Percentiles rank a stretch among this genome's conserved stretches.
These are phyloP conservation scores for Adelognathus sp. DNA, from an alignment of 2,888 invertebrate genomes.

Conservation along the genomic window DNA sequence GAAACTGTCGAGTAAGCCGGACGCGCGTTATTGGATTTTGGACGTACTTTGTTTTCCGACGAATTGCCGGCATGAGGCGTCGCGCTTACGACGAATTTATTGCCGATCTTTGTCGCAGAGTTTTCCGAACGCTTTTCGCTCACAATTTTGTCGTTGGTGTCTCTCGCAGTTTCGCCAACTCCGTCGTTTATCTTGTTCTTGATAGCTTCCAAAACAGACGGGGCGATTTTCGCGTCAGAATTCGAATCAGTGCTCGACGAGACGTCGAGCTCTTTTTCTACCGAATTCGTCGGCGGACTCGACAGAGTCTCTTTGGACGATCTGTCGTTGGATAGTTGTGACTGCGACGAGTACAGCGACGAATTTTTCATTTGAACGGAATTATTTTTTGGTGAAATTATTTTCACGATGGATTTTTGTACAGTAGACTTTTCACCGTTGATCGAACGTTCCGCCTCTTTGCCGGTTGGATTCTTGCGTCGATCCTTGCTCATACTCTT, in stretches of 20 bases:
- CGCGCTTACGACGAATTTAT: background rate
- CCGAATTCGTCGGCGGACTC: constrained; percentile 41
- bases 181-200: constrained; percentile 71
- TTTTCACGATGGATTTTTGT: constrained; percentile 67
- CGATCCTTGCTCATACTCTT: constrained; percentile 66
- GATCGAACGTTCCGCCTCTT: constrained; percentile 59
- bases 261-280: constrained; percentile 59
- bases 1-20: constrained; percentile 82
- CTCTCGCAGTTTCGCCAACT: constrained; percentile 3
- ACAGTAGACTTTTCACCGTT: constrained; percentile 68
- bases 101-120: background rate
- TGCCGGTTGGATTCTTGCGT: constrained; percentile 64
- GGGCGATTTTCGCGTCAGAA: background rate
- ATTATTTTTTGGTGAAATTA: constrained; percentile 62
- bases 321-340: constrained; percentile 11
- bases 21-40: constrained; percentile 63
- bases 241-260: constrained; percentile 26
- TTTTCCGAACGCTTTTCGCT: constrained; percentile 30
- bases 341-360: background rate
- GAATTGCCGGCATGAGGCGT: background rate
- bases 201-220: constrained; percentile 64
- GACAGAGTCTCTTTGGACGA: constrained; percentile 10
- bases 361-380: constrained; percentile 56
- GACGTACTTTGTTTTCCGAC: constrained; percentile 25
- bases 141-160: constrained; percentile 21